phyloP scores from a whole-genome alignment of 2,113 vertebrate species.

The Setophaga coronata region DNA sequence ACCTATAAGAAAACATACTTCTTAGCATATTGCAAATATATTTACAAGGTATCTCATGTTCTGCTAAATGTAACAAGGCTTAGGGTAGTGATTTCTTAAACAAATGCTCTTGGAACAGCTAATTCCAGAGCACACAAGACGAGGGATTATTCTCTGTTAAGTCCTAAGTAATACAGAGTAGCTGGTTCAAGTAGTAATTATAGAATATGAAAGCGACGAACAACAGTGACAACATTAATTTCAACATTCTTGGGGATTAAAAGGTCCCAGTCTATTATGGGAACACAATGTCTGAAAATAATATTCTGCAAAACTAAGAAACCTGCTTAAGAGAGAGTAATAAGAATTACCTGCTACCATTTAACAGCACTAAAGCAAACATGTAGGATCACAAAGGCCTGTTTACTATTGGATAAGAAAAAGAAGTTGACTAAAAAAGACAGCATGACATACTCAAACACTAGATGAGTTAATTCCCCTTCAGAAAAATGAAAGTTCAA shows the following conservation, averaged over 20 bases:
- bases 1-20: not conserved
- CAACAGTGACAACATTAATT: constrained; percentile 31
- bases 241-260: not conserved
- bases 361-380: not conserved
- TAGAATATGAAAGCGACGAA: constrained; percentile 33
- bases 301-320: constrained; percentile 8
- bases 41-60: not conserved
- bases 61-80: constrained; percentile 36
- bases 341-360: not conserved
- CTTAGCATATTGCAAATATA: not conserved
- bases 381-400: not conserved
- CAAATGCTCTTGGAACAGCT: constrained; percentile 57
- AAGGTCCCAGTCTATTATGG: not conserved
- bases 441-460: not conserved
- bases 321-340: not conserved
- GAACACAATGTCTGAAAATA: not conserved
- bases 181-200: constrained; percentile 57
- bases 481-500: not conserved
- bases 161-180: constrained; percentile 45
- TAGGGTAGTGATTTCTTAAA: constrained; percentile 57
- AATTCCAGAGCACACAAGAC: constrained; percentile 57
- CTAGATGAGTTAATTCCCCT: not conserved
- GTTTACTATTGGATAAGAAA: not conserved
- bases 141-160: constrained; percentile 60
- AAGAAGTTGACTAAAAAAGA: not conserved